Evolutionary conservation across 2,113 vertebrate species (phyloP).

Genomic region (Cryptotis parvus): DNA sequence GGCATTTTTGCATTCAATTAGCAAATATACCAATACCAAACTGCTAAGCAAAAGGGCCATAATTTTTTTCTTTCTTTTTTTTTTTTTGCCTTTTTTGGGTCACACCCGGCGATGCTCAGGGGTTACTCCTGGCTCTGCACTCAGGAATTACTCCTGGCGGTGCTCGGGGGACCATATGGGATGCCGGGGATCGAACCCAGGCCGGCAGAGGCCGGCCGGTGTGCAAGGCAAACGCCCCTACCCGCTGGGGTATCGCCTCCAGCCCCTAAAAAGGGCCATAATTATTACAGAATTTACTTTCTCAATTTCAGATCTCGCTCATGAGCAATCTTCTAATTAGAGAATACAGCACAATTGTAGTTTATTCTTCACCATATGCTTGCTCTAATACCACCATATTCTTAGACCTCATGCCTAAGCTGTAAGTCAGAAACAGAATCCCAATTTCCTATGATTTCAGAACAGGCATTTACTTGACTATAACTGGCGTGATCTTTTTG

Average conservation of each 20-base stretch:
- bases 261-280: too few species aligned
- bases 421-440: conserved; percentile 76
- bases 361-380: conserved; percentile 72
- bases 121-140: too few species aligned
- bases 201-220: too few species aligned
- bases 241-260: too few species aligned
- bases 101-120: too few species aligned
- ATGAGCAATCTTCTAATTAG: conserved; percentile 62
- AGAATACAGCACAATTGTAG: conserved; percentile 76
- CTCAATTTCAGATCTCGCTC: conserved; percentile 54
- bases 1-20: conserved; percentile 71
- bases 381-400: conserved; percentile 51
- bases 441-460: conserved; percentile 73
- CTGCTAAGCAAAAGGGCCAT: conserved; percentile 50
- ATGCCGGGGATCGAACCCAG: too few species aligned
- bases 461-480: conserved; percentile 42
- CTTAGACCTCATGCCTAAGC: conserved; percentile 60
- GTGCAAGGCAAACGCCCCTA: too few species aligned
- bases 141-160: too few species aligned
- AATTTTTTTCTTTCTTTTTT: too few species aligned
- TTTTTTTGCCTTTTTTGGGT: too few species aligned
- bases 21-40: conserved; percentile 57
- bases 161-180: too few species aligned
- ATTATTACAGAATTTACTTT: conserved; percentile 71
- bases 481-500: conserved; percentile 34